Percentiles rank a stretch among this genome's conserved stretches.
Conservation (phyloP, 1,140 invertebrate genomes). For the Drusus annulatus region DNA sequence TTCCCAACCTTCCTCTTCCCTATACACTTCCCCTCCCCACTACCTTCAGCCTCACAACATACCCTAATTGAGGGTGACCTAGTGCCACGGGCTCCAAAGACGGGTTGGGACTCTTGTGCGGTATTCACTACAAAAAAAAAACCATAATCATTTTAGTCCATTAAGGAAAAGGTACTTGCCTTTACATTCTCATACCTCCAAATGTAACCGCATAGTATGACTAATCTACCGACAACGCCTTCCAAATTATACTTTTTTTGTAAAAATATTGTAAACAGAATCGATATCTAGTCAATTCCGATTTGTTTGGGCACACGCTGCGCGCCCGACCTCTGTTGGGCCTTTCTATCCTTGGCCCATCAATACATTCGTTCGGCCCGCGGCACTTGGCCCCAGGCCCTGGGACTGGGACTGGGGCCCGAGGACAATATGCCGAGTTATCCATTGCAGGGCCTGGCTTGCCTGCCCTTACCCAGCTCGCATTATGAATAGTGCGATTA, state of each 20-base stretch:
- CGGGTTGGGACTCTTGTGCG: too few relatives aligned
- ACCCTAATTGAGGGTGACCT: too few relatives aligned
- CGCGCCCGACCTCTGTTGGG: constrained; percentile 37
- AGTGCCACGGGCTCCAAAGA: too few relatives aligned
- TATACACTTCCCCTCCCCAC: too few relatives aligned
- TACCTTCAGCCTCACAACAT: too few relatives aligned
- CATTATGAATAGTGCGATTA: constrained; percentile 36
- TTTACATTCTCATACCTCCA: too few relatives aligned
- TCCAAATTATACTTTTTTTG: neutral
- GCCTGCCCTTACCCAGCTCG: constrained; percentile 26
- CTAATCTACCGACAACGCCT: too few relatives aligned
- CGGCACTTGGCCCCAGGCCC: neutral
- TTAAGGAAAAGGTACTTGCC: too few relatives aligned
- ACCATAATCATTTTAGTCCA: too few relatives aligned
- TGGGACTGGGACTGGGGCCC: neutral
- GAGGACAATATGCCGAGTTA: constrained; percentile 52
- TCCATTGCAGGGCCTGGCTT: constrained; percentile 5
- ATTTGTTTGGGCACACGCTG: constrained; percentile 56
- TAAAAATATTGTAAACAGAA: constrained; percentile 38
- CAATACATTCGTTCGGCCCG: constrained; percentile 36
- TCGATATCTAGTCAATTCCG: constrained; percentile 49
- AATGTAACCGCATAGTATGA: too few relatives aligned
- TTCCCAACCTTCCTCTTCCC: too few relatives aligned
- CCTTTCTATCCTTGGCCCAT: neutral
- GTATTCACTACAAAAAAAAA: too few relatives aligned